phyloP scores from a whole-genome alignment of 1,140 invertebrate species.

The Hyposmocoma kahamanoa region DNA sequence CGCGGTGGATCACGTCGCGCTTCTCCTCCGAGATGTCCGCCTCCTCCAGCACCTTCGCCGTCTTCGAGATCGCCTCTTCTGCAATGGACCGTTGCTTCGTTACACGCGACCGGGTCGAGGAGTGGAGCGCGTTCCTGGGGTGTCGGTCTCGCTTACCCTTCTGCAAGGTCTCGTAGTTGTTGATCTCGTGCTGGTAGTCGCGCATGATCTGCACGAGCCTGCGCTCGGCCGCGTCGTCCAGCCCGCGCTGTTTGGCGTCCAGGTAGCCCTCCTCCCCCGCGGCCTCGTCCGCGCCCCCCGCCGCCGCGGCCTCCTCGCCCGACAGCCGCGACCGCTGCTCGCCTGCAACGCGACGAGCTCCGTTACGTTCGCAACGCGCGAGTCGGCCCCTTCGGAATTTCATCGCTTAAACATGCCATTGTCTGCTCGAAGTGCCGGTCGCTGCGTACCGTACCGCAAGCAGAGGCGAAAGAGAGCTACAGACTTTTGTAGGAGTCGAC shows the following conservation, averaged over 20 bases:
- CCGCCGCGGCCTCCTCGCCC: constrained; percentile 65
- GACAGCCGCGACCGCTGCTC: constrained; percentile 54
- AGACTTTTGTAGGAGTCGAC: constrained; percentile 96
- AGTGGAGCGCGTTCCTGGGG: no score
- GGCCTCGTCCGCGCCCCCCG: constrained; percentile 60
- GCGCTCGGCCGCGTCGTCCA: constrained; percentile 82
- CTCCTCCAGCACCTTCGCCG: constrained; percentile 76
- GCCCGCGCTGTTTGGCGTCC: constrained; percentile 84
- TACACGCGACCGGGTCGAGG: no score
- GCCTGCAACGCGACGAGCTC: no score
- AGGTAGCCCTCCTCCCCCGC: constrained; percentile 82
- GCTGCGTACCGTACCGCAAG: no score
- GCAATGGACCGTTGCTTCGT: no score
- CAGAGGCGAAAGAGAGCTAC: no score
- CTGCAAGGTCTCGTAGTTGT: constrained; percentile 77
- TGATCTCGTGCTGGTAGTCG: constrained; percentile 89
- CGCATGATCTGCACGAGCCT: constrained; percentile 85
- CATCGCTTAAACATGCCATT: no score
- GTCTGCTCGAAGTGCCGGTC: no score
- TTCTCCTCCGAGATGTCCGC: constrained; percentile 97
- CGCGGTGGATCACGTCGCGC: constrained; percentile 94
- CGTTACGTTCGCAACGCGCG: no score
- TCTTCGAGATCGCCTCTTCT: constrained; percentile 78
- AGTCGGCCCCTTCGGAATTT: no score
- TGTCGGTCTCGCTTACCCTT: no score